phyloP scores from a whole-genome alignment of 2,113 vertebrate species.

The Monopterus albus region DNA sequence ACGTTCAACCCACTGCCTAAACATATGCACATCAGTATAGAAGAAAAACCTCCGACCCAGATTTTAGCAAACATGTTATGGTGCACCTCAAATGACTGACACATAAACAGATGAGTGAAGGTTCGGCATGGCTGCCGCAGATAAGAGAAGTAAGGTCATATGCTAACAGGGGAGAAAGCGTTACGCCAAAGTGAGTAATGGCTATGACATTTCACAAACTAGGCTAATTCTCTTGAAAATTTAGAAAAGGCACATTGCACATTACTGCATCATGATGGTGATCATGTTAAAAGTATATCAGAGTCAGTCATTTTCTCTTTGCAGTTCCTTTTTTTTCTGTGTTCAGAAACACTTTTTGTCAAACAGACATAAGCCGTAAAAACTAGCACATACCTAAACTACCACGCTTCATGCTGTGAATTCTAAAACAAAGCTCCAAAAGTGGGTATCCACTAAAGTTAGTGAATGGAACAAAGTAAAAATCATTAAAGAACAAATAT shows the following conservation, averaged over 20 bases:
- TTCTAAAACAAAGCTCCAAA: conserved; percentile 39
- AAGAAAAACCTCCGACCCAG: conserved; percentile 14
- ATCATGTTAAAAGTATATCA: conserved; percentile 54
- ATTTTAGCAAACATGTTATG: conserved; percentile 16
- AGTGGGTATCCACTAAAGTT: conserved; percentile 18
- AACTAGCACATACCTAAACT: conserved; percentile 40
- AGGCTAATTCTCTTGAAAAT: conserved; percentile 77
- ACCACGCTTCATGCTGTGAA: conserved; percentile 24
- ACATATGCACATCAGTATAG: neutral
- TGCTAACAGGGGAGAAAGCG: conserved; percentile 71
- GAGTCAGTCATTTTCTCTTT: conserved; percentile 14
- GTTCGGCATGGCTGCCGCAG: conserved; percentile 73
- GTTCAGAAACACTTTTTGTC: conserved; percentile 26
- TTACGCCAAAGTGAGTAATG: conserved; percentile 73
- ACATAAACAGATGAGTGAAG: conserved; percentile 60
- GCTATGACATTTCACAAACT: conserved; percentile 80
- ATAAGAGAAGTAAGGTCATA: conserved; percentile 80
- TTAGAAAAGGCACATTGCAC: conserved; percentile 72
- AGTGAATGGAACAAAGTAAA: conserved; percentile 28
- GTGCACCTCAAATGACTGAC: conserved; percentile 52
- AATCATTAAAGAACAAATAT: conserved; percentile 33
- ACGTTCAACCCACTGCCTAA: neutral
- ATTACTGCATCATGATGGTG: conserved; percentile 69
- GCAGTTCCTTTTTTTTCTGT: conserved; percentile 7
- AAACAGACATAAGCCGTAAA: conserved; percentile 20